Evolutionary conservation across 2,113 vertebrate species (phyloP), one percentile per base, ranked within the genome.

Genomic region (Stomatorhinus ivindoensis): DNA sequence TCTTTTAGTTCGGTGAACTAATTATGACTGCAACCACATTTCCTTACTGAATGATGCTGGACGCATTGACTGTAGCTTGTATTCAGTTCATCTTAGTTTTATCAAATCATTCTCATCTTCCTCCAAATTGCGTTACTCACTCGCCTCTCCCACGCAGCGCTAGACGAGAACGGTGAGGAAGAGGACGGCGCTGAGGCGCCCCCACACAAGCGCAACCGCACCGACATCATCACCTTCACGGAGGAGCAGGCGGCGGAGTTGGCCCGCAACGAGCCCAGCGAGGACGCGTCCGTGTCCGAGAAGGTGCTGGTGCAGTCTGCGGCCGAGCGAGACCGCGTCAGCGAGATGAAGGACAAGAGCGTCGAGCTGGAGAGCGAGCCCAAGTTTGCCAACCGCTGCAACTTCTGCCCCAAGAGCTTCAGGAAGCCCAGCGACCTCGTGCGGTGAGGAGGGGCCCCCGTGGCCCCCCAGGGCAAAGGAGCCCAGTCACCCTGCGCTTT

Each of bases 391-490:
- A 99, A 99, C 95, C 97, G 97, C 91, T 99, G 98, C 91, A 95
- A 89, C 90, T 99, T 93, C 73, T 99, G 98, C 89, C 97, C 98
- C 42, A 99, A 99, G 94, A 99, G 98, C 94, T 99, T 99, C 94
- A 98, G 98, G 95, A 99, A 99, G 90, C 98, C 98, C 91, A 99
- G 98, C 9, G 98, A 99, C 93, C 94, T 99, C 2, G 97, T 99
- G 92, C 98, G 98, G 98, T 99, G 94, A 95, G 95, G 17, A 3
- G 9, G 6, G 6, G 11, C 17, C 8, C 15, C 31, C 35, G 10
- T 48, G 3, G 6, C 2, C 21, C 39, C 9, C 9, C 19, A 1
- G 82, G 58, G 61, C 61, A 0, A 69, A 15, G 84, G 21, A 48
- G 8, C 46, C 44, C 44, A 47, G 1, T 11, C 44, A 24, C 44